phyloP scores from a whole-genome alignment of 2,888 invertebrate species.

The Gymnosoma rotundatum region DNA sequence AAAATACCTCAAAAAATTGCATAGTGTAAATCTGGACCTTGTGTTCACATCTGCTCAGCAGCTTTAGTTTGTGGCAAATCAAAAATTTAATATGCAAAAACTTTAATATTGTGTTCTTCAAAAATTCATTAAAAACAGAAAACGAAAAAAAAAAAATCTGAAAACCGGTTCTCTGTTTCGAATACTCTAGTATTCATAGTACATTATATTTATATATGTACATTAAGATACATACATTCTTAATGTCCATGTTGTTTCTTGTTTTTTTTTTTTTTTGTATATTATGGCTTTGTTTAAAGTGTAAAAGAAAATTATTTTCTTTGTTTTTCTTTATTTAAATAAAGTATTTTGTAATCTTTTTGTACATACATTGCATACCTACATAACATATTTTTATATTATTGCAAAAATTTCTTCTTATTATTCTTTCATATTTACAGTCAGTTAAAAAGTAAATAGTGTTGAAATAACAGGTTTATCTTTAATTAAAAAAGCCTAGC shows the following conservation, averaged over 20 bases:
- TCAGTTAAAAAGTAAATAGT: conserved; percentile 70
- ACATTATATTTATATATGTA: not conserved
- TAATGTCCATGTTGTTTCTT: conserved; percentile 8
- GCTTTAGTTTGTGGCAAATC: no score
- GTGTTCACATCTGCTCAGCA: no score
- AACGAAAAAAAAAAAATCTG: no score
- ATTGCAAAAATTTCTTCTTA: conserved; percentile 19
- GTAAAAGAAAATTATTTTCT: conserved; percentile 47
- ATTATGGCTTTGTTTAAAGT: conserved; percentile 12
- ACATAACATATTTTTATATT: conserved; percentile 1
- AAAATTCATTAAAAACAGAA: no score
- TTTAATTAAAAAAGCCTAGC: conserved; percentile 20
- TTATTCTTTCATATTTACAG: conserved; percentile 2
- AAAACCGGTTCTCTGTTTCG: no score
- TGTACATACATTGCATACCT: not conserved
- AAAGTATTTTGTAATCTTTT: conserved; percentile 31
- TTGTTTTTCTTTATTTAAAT: conserved; percentile 41
- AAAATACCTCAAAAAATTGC: no score
- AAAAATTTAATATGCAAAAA: no score
- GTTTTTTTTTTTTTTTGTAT: no score
- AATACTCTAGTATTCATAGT: not conserved
- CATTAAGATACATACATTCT: not conserved
- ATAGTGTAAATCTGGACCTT: no score
- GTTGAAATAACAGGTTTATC: conserved; percentile 69
- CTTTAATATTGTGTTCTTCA: no score